phyloP scores from a whole-genome alignment of 1,140 invertebrate genomes.

The Asbolus verrucosus region DNA sequence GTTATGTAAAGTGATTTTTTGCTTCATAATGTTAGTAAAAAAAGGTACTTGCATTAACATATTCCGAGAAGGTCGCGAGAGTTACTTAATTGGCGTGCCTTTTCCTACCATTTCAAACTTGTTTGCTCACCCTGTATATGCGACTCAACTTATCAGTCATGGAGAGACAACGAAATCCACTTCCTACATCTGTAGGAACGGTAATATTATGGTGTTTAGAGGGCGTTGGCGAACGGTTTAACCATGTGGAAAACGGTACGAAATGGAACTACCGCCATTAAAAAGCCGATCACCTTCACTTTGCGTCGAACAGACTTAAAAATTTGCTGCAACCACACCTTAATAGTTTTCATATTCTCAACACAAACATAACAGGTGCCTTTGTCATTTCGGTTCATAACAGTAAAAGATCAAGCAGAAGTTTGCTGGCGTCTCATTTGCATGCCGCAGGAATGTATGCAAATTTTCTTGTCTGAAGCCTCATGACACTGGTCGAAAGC shows the following conservation, averaged over 20 bases:
- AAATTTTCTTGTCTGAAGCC: too few relatives aligned
- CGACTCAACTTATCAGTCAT: too few relatives aligned
- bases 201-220: slow-evolving; percentile 1
- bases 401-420: background rate
- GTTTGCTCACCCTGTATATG: too few relatives aligned
- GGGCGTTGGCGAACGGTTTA: slow-evolving; percentile 22
- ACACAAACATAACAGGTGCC: slow-evolving; percentile 26
- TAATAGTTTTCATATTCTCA: slow-evolving; percentile 23
- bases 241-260: slow-evolving; percentile 32
- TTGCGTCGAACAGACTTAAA: slow-evolving; percentile 38
- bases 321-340: slow-evolving; percentile 44
- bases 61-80: too few relatives aligned
- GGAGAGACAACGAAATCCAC: slow-evolving; percentile 3
- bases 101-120: too few relatives aligned
- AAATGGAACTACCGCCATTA: slow-evolving; percentile 24
- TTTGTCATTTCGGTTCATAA: slow-evolving; percentile 14
- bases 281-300: slow-evolving; percentile 52
- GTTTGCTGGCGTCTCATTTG: too few relatives aligned
- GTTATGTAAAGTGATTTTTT: slow-evolving; percentile 10
- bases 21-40: background rate
- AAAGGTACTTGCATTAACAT: background rate
- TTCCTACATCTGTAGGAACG: slow-evolving; percentile 3
- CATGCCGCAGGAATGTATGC: too few relatives aligned
- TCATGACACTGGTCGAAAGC: too few relatives aligned
- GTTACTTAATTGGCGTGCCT: too few relatives aligned